Percentiles rank a stretch among this genome's conserved stretches.
phyloP scores from a whole-genome alignment of 2,888 invertebrate species.

The Bombylius discolor region DNA sequence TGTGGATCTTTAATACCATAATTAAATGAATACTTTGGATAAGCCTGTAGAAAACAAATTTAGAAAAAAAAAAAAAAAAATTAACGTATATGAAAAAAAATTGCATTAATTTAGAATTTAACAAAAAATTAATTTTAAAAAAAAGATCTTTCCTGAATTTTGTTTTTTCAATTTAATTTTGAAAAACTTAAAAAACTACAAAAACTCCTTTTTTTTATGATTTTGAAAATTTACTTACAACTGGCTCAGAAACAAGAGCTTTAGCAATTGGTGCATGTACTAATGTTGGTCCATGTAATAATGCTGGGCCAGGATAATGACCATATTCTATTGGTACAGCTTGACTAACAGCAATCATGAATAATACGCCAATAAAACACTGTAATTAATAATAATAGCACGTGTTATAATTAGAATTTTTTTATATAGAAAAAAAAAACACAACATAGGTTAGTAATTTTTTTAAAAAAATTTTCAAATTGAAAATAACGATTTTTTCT shows the following conservation, averaged over 20 bases:
- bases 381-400: conserved; percentile 15
- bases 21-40: conserved; percentile 56
- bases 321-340: conserved; percentile 35
- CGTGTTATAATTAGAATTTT: background rate
- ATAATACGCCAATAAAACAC: conserved; percentile 33
- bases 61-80: background rate
- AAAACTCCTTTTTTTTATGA: background rate
- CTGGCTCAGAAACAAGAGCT: conserved; percentile 24
- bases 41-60: conserved; percentile 38
- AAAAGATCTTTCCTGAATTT: too few species aligned
- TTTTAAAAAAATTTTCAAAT: background rate
- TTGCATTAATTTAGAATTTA: too few species aligned
- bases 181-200: too few species aligned
- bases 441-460: background rate
- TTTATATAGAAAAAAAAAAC: too few species aligned
- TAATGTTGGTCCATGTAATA: conserved; percentile 17
- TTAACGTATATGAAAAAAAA: background rate
- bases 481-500: too few species aligned
- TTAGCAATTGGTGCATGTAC: conserved; percentile 19
- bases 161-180: too few species aligned
- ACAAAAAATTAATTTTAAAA: too few species aligned
- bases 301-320: conserved; percentile 28
- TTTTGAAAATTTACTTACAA: conserved; percentile 17
- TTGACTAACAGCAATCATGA: conserved; percentile 29
- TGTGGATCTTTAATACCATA: conserved; percentile 58